Percentiles rank a stretch among this genome's conserved stretches.
These are phyloP conservation scores for Drosophila picticornis DNA, from an alignment of 2,888 invertebrate species.

Conservation along the genomic window DNA sequence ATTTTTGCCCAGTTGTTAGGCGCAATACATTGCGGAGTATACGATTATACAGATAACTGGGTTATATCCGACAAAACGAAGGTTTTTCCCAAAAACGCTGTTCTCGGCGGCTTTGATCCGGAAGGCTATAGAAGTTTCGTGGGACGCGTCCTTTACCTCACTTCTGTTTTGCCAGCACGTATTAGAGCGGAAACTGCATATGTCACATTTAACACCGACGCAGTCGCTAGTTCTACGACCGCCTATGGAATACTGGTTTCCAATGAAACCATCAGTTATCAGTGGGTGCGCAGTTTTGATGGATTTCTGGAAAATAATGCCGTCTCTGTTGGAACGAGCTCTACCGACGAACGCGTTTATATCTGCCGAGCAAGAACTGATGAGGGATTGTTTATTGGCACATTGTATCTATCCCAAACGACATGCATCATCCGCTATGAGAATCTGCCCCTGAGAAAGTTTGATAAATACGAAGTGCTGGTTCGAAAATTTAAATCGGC, in stretches of 20 bases:
- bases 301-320: conserved; percentile 41
- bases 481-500: conserved; percentile 15
- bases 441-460: conserved; percentile 2
- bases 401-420: conserved; percentile 8
- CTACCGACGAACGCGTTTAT: conserved; percentile 34
- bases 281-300: conserved; percentile 53
- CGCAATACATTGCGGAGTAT: conserved; percentile 37
- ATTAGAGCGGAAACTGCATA: conserved; percentile 41
- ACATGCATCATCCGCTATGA: conserved; percentile 33
- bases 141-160: conserved; percentile 27
- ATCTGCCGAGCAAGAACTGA: conserved; percentile 38
- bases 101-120: conserved; percentile 49
- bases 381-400: conserved; percentile 38
- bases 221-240: rapidly evolving
- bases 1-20: conserved; percentile 42
- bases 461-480: conserved; percentile 49
- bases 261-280: conserved; percentile 31
- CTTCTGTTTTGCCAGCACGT: conserved; percentile 44
- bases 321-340: conserved; percentile 51
- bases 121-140: conserved; percentile 51
- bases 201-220: conserved; percentile 33
- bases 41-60: conserved; percentile 45
- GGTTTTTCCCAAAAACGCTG: conserved; percentile 36
- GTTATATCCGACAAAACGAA: conserved; percentile 9
- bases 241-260: conserved; percentile 1